Percentiles rank a stretch among this genome's conserved stretches.
phyloP scores from a whole-genome alignment of 2,888 invertebrate species.

The Callimorpha dominula region DNA sequence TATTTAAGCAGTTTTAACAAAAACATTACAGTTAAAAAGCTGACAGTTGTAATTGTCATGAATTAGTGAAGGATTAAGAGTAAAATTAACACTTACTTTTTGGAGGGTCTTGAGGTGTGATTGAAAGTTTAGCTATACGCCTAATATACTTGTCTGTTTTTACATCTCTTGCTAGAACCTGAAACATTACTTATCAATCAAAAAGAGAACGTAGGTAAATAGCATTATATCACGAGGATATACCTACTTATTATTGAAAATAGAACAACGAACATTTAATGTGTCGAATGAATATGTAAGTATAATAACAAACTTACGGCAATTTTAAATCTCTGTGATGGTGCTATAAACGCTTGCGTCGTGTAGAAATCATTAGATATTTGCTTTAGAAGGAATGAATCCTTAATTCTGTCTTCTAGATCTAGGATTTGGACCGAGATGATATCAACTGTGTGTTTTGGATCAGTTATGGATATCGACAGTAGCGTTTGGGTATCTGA shows the following conservation, averaged over 20 bases:
- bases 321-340: constrained; percentile 45
- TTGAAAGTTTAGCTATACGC: constrained; percentile 40
- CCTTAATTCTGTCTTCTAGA: constrained; percentile 20
- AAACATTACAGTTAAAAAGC: too few relatives aligned
- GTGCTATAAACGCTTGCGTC: constrained; percentile 34
- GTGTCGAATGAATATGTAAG: too few relatives aligned
- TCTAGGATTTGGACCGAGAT: constrained; percentile 32
- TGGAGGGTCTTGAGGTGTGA: constrained; percentile 37
- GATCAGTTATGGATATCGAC: constrained; percentile 40
- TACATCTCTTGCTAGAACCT: constrained; percentile 37
- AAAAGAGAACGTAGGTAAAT: not conserved
- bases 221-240: not conserved
- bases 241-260: not conserved
- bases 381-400: constrained; percentile 22
- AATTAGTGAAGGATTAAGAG: too few relatives aligned
- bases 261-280: too few relatives aligned
- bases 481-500: constrained; percentile 35
- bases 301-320: constrained; percentile 32
- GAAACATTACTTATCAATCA: constrained; percentile 4
- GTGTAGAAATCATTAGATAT: constrained; percentile 38
- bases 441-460: constrained; percentile 34
- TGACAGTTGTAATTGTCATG: too few relatives aligned
- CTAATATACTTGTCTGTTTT: constrained; percentile 23
- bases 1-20: too few relatives aligned
- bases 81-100: constrained; percentile 25